Base-by-base conservation (phyloP, 2,113 vertebrate genomes). In the Notiomystis cincta region DNA sequence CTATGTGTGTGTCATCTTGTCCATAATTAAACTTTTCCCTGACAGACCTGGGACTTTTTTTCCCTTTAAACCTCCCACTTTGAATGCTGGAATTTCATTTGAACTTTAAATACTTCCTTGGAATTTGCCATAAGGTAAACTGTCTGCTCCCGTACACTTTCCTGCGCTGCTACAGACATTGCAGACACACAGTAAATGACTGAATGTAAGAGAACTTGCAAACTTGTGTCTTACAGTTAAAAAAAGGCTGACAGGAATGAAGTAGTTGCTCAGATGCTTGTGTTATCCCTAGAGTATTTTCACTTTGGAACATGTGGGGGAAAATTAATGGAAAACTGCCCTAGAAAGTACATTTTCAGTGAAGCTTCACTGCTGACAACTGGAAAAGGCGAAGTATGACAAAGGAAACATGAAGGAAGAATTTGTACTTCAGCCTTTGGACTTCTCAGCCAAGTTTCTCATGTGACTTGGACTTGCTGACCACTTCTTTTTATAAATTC, bases 361-460 rank as follows among this genome's bases (percentile, higher is more conserved):
- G 76, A 88, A 92, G 56, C 56, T 86, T 94, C 82, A 87, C 64
- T 88, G 77, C 80, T 95, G 88, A 86, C 67, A 90, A 75, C 27
- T 73, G 80, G 82, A 92, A 82, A 89, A 93, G 79, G 56, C 3
- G 0, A 94, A 94, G n/a, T 93, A 53, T 96, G 60, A 90, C 79
- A 84, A 92, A 95, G 85, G 92, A 94, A 96, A 87, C 72, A 75
- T 10, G 40, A 94, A 93, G 77, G 87, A 91, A 96, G 96, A 96
- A 97, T 96, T 90, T 96, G 96, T 92, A 96, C 95, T 97, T 97
- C 93, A 92, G 90, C 72, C 96, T 96, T 95, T 96, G 95, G 95
- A 94, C 72, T 95, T 93, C 82, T 94, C 79, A 75, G 93, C 85
- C 88, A 93, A 96, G 67, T 95, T 96, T 88, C 76, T 96, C 96